Conservation (phyloP, 2,113 vertebrate genomes). For the Actenoides hombroni region DNA sequence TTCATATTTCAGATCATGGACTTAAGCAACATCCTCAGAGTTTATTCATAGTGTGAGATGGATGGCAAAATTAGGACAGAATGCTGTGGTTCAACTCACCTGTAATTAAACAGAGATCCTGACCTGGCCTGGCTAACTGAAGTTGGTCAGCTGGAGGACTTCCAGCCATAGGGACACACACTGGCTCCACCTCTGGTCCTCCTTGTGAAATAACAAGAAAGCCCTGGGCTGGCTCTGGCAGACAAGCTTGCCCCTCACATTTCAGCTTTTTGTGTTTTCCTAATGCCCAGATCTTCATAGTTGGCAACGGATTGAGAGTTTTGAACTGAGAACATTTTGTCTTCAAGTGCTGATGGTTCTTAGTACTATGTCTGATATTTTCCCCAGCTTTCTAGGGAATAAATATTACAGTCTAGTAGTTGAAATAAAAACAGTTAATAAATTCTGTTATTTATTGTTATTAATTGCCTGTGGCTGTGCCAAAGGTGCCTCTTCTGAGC, state of each 20-base stretch:
- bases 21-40: background rate
- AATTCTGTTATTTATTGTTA: background rate
- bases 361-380: background rate
- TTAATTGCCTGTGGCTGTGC: background rate
- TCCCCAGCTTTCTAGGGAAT: background rate
- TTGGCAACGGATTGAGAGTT: background rate
- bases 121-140: background rate
- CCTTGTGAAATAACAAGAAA: background rate
- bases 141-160: background rate
- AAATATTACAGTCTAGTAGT: background rate
- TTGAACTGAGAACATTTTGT: background rate
- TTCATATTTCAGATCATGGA: conserved; percentile 39
- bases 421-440: background rate
- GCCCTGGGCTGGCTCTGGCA: background rate
- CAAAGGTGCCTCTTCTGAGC: background rate
- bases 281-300: background rate
- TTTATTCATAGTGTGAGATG: conserved; percentile 7
- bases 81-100: background rate
- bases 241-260: background rate
- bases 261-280: background rate
- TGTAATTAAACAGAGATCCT: background rate
- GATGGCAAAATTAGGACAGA: background rate
- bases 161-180: background rate
- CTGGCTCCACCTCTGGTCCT: background rate
- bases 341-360: background rate